phyloP scores from a whole-genome alignment of 2,888 invertebrate species.

The Lomographa bimaculata region DNA sequence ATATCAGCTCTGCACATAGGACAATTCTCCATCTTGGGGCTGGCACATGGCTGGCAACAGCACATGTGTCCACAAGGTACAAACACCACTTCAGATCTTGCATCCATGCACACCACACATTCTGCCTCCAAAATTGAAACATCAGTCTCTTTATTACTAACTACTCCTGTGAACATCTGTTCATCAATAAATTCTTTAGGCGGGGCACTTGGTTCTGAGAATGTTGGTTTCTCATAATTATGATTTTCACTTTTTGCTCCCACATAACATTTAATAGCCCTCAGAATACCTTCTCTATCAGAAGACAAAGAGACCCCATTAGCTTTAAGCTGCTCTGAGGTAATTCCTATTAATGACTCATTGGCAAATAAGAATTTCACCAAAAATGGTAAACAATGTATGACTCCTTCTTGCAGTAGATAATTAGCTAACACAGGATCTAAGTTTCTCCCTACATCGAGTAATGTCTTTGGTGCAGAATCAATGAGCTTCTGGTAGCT shows the following conservation, averaged over 20 bases:
- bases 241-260: constrained; percentile 57
- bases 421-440: constrained; percentile 88
- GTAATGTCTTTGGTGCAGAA: constrained; percentile 86
- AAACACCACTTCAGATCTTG: constrained; percentile 88
- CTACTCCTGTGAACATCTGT: constrained; percentile 57
- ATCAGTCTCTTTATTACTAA: constrained; percentile 53
- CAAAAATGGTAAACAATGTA: constrained; percentile 90
- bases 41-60: constrained; percentile 89
- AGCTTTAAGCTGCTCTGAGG: constrained; percentile 79
- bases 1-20: constrained; percentile 91
- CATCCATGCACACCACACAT: constrained; percentile 94
- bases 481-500: constrained; percentile 94
- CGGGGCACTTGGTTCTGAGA: constrained; percentile 53
- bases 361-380: constrained; percentile 83
- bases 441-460: constrained; percentile 84
- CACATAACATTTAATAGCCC: constrained; percentile 85
- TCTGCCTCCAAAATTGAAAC: constrained; percentile 79
- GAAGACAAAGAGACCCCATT: constrained; percentile 81
- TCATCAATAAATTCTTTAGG: constrained; percentile 40
- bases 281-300: constrained; percentile 85
- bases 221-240: constrained; percentile 39
- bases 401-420: constrained; percentile 87
- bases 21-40: constrained; percentile 84
- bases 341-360: constrained; percentile 78
- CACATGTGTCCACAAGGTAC: constrained; percentile 95